Evolutionary conservation across 2,888 invertebrate species (phyloP).

Genomic region (Phlogophora meticulosa): DNA sequence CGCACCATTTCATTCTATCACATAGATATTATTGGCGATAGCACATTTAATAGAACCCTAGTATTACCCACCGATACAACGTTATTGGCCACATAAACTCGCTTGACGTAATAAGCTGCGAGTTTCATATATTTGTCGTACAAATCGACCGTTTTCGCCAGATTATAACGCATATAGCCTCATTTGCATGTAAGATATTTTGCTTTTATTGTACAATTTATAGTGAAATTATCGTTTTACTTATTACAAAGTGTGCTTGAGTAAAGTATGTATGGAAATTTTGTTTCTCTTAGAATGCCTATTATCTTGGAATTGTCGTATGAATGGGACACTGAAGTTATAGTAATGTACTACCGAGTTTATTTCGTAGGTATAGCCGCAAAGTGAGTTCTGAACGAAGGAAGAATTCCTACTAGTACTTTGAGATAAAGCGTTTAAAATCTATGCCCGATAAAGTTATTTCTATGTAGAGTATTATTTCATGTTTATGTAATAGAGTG

Average conservation of each 20-base stretch:
- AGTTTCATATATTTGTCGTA: constrained; percentile 86
- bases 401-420: constrained; percentile 50
- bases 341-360: constrained; percentile 60
- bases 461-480: constrained; percentile 54
- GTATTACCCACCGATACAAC: constrained; percentile 82
- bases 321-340: constrained; percentile 58
- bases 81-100: constrained; percentile 84
- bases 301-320: constrained; percentile 62
- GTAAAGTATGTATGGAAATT: constrained; percentile 68
- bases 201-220: constrained; percentile 76
- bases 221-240: constrained; percentile 74
- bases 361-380: constrained; percentile 52
- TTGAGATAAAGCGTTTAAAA: constrained; percentile 67
- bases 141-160: constrained; percentile 83
- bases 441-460: constrained; percentile 56
- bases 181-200: constrained; percentile 81
- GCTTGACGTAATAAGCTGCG: constrained; percentile 83
- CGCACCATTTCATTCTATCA: constrained; percentile 86
- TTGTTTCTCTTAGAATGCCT: constrained; percentile 51
- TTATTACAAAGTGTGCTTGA: constrained; percentile 71
- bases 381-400: constrained; percentile 46
- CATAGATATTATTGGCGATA: constrained; percentile 78
- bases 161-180: constrained; percentile 74
- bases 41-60: constrained; percentile 83
- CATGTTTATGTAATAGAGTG: constrained; percentile 43